Evolutionary conservation across 1,140 invertebrate species (phyloP).

Genomic region (Drosophila arizonae): DNA sequence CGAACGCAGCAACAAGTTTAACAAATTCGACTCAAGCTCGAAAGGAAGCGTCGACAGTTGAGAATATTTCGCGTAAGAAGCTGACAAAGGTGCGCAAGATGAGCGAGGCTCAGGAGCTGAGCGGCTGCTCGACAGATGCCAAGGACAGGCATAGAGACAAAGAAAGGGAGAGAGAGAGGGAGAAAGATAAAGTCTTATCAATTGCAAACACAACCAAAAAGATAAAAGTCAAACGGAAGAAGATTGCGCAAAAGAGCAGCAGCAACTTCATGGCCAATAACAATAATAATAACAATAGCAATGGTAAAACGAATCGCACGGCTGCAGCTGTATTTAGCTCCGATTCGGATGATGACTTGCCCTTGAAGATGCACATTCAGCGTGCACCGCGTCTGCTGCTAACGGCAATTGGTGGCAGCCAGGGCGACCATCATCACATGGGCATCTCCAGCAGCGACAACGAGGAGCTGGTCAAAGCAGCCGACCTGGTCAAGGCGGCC

Average conservation of each 20-base stretch:
- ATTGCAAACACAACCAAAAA: conserved; percentile 58
- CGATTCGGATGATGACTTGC: conserved; percentile 72
- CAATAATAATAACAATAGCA: conserved; percentile 29
- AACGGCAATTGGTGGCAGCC: conserved; percentile 56
- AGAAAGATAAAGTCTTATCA: conserved; percentile 13
- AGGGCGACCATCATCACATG: conserved; percentile 52
- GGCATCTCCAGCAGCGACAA: conserved; percentile 87
- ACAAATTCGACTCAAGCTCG: background rate
- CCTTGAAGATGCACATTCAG: conserved; percentile 64
- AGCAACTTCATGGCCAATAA: conserved; percentile 23
- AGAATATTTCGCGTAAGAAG: conserved; percentile 32
- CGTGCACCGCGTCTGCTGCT: conserved; percentile 69
- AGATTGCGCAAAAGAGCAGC: conserved; percentile 41
- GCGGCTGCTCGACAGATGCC: conserved; percentile 51
- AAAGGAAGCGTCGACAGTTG: conserved; percentile 2
- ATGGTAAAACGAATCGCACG: conserved; percentile 35
- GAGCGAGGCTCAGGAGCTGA: conserved; percentile 52
- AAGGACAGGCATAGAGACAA: conserved; percentile 37
- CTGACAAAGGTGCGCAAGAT: conserved; percentile 36
- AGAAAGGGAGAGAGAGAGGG: background rate
- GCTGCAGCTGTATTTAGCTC: conserved; percentile 54
- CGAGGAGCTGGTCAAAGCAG: conserved; percentile 84
- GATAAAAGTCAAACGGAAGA: conserved; percentile 71
- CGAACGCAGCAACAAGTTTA: conserved; percentile 2
- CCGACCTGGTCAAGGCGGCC: conserved; percentile 87